Base-by-base conservation (phyloP, 2,797 vertebrate species). In the Tolypeutes matacus region DNA sequence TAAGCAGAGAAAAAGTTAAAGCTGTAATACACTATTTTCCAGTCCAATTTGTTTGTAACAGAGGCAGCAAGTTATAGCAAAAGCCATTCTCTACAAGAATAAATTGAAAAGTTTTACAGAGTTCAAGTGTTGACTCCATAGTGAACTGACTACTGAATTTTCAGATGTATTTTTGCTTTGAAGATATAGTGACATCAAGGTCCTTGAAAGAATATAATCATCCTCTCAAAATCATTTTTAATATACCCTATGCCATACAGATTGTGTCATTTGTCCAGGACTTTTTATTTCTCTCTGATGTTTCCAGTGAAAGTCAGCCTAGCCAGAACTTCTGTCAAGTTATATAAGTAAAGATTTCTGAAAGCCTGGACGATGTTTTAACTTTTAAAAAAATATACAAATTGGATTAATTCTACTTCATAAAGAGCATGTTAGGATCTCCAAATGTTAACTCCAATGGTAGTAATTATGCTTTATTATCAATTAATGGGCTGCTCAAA, bases 191-290 rank as follows among this genome's bases (percentile, higher is more conserved):
- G 70, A 87, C 70, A 91, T 86, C 49, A 91, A 91, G 42, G 58
- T 83, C 7, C 56, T 91, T 94, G 49, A 96, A 95, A 95, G 62
- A 91, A 89, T 46, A 91, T 77, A 94, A 92, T 96, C 25, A 88
- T 86, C 25, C 60, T 64, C 93, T 96, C 92, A 83, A 96, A 96
- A 67, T 96, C 27, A 89, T 82, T 94, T 94, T 80, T 86, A 94
- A 93, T 90, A 95, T 92, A 88, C 11, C 9, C 29, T 96, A 18
- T 11, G 4, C 84, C 23, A 95, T 88, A 93, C 25, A 80, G n/a
- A 93, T 81, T 93, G 31, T 95, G 67, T 76, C 65, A 91, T 89
- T 94, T 92, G 42, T 76, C 65, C 23, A 94, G 67, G 51, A 64
- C 18, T 72, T 86, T 89, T 91, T 90, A 53, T 95, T 94, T 95